Conservation (phyloP, 35 echinoderm and acorn worm genomes). For the Apostichopus parvimensis region DNA sequence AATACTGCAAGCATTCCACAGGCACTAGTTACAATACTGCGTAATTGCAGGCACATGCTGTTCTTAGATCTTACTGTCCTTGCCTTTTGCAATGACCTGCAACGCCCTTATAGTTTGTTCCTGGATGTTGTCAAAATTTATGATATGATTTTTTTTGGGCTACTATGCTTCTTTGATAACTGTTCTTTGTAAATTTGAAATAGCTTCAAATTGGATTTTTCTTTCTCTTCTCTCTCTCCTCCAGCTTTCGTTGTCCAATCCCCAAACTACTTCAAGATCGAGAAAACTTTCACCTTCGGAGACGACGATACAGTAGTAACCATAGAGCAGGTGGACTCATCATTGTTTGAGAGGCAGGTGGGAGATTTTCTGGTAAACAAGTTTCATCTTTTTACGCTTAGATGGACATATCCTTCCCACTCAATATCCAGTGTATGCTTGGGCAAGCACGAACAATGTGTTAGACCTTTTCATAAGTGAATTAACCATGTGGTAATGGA, state of each 20-base stretch:
- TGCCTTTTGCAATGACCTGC: too few relatives aligned
- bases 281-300: background rate
- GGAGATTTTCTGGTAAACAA: slow-evolving; percentile 4
- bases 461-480: background rate
- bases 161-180: too few relatives aligned
- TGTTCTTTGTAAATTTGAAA: background rate
- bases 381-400: background rate
- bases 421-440: background rate
- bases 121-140: too few relatives aligned
- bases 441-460: background rate
- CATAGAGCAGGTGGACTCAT: background rate
- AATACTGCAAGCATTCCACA: too few relatives aligned
- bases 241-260: background rate
- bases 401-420: background rate
- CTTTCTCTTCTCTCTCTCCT: background rate
- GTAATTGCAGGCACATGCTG: too few relatives aligned
- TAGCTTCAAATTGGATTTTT: background rate
- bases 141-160: too few relatives aligned
- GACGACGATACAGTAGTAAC: background rate
- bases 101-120: too few relatives aligned
- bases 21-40: too few relatives aligned
- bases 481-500: background rate
- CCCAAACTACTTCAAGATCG: background rate
- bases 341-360: background rate
- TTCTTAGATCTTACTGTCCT: too few relatives aligned